Percentiles rank a stretch among this genome's conserved stretches.
Evolutionary conservation across 1,140 invertebrate genomes (phyloP).

Genomic region (Bombus polaris): DNA sequence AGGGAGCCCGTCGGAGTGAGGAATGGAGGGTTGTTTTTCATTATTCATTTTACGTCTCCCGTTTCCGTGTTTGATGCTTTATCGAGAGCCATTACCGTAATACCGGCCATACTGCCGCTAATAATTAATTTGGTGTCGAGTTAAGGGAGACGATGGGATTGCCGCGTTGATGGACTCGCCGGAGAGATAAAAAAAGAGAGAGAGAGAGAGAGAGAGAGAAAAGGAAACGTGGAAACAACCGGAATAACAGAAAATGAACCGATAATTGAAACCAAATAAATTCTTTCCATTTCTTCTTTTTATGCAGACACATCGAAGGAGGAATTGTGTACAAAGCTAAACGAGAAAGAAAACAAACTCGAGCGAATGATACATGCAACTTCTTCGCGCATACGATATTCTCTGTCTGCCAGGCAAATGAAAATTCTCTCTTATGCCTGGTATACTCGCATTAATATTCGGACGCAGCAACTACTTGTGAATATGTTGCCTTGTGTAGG

Average conservation of each 20-base stretch:
- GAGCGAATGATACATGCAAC: not conserved
- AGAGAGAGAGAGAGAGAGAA: no score
- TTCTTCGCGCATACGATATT: not conserved
- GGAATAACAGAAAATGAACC: not conserved
- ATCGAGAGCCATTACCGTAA: conserved; percentile 31
- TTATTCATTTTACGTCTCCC: conserved; percentile 32
- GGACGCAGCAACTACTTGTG: not conserved
- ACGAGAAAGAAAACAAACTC: not conserved
- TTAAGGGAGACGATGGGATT: not conserved
- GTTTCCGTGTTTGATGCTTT: conserved; percentile 34
- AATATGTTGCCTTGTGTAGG: not conserved
- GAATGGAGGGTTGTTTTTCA: conserved; percentile 25
- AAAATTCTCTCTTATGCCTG: not conserved
- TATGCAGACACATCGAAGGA: not conserved
- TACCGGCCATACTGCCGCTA: not conserved
- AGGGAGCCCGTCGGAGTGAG: not conserved
- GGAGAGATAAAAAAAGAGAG: not conserved
- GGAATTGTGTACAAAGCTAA: not conserved
- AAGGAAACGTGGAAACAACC: no score
- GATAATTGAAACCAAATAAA: conserved; percentile 4
- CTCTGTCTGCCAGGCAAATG: not conserved
- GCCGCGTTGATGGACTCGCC: not conserved
- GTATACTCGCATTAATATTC: not conserved
- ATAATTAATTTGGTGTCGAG: conserved; percentile 28
- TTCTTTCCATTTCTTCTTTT: not conserved